Evolutionary conservation across 23 tunicate genomes (phyloP).

Genomic region (Phallusia fumigata): DNA sequence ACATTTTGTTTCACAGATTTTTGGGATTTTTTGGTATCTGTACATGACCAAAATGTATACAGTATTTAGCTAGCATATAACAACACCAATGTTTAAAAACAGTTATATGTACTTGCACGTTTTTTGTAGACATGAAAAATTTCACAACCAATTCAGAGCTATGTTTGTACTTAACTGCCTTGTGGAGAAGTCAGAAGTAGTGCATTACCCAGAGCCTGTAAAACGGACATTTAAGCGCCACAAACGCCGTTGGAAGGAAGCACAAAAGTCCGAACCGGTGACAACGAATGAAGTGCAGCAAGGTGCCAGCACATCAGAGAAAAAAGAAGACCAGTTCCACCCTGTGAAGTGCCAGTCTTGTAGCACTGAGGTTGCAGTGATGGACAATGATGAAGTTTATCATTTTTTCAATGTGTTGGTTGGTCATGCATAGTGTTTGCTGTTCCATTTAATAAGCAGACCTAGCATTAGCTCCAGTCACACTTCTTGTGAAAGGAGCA

Average conservation of each 20-base stretch:
- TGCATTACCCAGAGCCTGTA: constrained; percentile 60
- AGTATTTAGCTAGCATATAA: no score
- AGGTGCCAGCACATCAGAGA: background rate
- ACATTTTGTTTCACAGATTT: no score
- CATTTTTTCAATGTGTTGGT: constrained; percentile 92
- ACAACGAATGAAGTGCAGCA: background rate
- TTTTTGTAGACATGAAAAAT: constrained; percentile 61
- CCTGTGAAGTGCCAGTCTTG: constrained; percentile 85
- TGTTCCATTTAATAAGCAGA: no score
- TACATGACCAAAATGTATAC: no score
- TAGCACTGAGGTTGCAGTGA: constrained; percentile 87
- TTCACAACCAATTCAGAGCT: constrained; percentile 86
- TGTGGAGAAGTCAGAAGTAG: constrained; percentile 49
- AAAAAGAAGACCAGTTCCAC: constrained; percentile 36
- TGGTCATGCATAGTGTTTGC: constrained; percentile 39
- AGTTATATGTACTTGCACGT: no score
- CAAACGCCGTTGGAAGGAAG: constrained; percentile 27
- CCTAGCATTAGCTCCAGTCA: no score
- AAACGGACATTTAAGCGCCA: constrained; percentile 73
- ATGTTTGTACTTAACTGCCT: constrained; percentile 92
- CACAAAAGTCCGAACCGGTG: background rate
- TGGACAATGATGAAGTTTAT: constrained; percentile 90
- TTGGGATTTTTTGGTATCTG: no score
- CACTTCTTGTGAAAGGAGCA: no score
- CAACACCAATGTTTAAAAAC: no score